Evolutionary conservation across 2,888 invertebrate genomes (phyloP).

Genomic region (Leucophenga montana): DNA sequence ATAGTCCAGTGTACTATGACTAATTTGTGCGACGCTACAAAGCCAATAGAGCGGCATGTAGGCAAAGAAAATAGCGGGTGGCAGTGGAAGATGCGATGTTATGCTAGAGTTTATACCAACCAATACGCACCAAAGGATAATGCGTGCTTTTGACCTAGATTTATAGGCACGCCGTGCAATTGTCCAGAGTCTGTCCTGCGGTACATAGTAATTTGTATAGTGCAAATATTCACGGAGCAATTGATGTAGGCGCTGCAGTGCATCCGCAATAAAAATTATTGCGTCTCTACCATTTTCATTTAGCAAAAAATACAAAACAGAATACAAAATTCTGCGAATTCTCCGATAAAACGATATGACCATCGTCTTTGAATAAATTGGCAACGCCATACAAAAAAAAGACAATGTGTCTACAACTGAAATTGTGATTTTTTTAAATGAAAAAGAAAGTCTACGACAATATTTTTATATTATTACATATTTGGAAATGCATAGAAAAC

Average conservation of each 20-base stretch:
- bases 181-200: constrained; percentile 42
- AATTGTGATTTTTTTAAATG: too few species aligned
- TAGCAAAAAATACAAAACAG: too few species aligned
- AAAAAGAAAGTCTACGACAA: too few species aligned
- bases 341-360: too few species aligned
- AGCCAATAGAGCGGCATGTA: constrained; percentile 60
- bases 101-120: constrained; percentile 32
- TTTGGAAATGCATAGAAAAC: too few species aligned
- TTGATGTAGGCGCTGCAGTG: constrained; percentile 44
- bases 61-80: constrained; percentile 22
- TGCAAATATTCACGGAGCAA: constrained; percentile 44
- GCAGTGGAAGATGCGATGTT: constrained; percentile 37
- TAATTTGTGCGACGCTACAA: constrained; percentile 34
- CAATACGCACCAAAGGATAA: constrained; percentile 21
- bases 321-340: too few species aligned
- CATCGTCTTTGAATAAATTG: too few species aligned
- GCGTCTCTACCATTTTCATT: too few species aligned
- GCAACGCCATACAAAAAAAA: too few species aligned
- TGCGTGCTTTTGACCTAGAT: constrained; percentile 2
- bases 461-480: too few species aligned
- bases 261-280: constrained; percentile 49
- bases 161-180: constrained; percentile 47
- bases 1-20: constrained; percentile 52
- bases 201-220: constrained; percentile 50
- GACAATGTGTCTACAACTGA: too few species aligned